These are phyloP conservation scores for Zoanthus sociatus DNA, from an alignment of 92 coral and sea anemone genomes.

Conservation along the genomic window DNA sequence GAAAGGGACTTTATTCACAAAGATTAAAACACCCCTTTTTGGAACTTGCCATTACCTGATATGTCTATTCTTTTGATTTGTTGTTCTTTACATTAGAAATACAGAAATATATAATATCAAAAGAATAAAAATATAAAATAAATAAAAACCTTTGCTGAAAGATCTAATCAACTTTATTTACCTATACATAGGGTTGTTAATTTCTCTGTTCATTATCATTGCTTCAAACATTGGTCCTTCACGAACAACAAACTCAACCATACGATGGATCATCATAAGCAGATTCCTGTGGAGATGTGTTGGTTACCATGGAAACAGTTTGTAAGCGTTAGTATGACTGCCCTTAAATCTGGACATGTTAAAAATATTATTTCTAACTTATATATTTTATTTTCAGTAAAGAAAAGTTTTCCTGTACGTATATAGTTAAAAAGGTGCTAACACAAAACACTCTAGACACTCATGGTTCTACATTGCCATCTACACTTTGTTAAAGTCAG, in stretches of 20 bases:
- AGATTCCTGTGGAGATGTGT: constrained; percentile 83
- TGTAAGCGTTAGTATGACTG: constrained; percentile 57
- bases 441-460: too few species aligned
- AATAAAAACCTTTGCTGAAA: neutral
- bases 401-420: too few species aligned
- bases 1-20: too few species aligned
- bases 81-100: too few species aligned
- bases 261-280: constrained; percentile 90
- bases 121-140: neutral
- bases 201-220: constrained; percentile 99
- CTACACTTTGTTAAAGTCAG: too few species aligned
- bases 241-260: constrained; percentile 95
- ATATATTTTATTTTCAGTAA: too few species aligned
- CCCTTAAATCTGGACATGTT: neutral
- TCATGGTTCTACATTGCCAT: too few species aligned
- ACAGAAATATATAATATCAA: too few species aligned
- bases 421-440: too few species aligned
- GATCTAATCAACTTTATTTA: neutral
- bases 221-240: constrained; percentile 99
- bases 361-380: neutral
- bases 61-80: too few species aligned
- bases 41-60: too few species aligned
- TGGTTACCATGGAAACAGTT: constrained; percentile 69
- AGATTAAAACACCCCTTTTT: too few species aligned
- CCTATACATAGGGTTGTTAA: constrained; percentile 94